Evolutionary conservation across 2,113 vertebrate genomes (phyloP).

Genomic region (Mus spicilegus): DNA sequence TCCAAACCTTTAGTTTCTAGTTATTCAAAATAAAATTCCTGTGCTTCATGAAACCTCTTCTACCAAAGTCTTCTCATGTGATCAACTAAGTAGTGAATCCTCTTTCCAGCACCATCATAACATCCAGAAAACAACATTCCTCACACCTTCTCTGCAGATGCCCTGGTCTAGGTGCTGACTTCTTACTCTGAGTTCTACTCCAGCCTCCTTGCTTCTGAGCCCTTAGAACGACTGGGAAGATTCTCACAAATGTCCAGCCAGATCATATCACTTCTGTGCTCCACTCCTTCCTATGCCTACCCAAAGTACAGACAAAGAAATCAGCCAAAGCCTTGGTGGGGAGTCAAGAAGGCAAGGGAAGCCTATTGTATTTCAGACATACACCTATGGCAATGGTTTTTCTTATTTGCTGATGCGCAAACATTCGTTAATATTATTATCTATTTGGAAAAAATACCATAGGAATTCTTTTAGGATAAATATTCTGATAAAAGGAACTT

Average conservation of each 20-base stretch:
- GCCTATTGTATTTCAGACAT: not conserved
- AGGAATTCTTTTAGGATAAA: not conserved
- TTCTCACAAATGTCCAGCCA: not conserved
- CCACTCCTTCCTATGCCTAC: not conserved
- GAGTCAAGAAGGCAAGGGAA: not conserved
- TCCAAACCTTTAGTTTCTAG: not conserved
- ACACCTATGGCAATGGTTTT: not conserved
- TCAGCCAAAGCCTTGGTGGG: not conserved
- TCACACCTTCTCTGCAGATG: not conserved
- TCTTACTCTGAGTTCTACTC: not conserved
- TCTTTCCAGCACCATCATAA: not conserved
- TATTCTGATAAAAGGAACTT: not conserved
- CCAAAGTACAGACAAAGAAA: not conserved
- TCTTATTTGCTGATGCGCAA: not conserved
- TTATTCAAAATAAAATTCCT: not conserved
- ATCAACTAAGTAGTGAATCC: not conserved
- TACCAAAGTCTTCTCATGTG: not conserved
- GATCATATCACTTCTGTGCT: not conserved
- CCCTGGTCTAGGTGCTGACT: not conserved
- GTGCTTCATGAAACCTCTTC: not conserved
- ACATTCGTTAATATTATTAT: not conserved
- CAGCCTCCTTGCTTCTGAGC: not conserved
- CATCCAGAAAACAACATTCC: not conserved
- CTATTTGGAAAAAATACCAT: not conserved
- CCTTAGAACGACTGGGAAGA: not conserved